Conservation (phyloP, 2,797 vertebrate species). For the Ceryle rudis region DNA sequence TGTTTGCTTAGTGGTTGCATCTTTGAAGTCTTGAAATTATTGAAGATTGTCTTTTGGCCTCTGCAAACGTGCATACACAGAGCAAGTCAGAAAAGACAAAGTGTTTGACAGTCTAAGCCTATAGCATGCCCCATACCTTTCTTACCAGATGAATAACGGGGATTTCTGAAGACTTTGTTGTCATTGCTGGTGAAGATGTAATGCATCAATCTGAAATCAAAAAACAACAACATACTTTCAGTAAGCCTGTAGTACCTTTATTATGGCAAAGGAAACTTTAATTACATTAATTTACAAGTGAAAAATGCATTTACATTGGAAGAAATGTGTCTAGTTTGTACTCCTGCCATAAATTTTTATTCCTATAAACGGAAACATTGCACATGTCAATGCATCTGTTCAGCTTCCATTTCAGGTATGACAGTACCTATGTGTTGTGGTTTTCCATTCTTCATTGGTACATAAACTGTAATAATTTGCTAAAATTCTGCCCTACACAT, state of each 20-base stretch:
- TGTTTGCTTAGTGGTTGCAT: neutral
- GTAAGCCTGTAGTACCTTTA: neutral
- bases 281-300: neutral
- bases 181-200: neutral
- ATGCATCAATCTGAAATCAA: neutral
- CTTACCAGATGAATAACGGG: neutral
- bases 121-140: neutral
- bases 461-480: neutral
- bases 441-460: neutral
- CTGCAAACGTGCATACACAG: neutral
- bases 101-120: neutral
- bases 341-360: neutral
- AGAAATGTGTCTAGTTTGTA: neutral
- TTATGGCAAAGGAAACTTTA: neutral
- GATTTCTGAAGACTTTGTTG: neutral
- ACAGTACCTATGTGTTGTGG: fast-evolving
- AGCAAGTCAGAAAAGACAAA: neutral
- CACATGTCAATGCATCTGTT: neutral
- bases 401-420: neutral
- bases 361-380: neutral
- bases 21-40: neutral
- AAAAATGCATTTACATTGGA: neutral
- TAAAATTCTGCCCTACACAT: neutral
- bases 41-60: neutral
- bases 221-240: neutral